Evolutionary conservation across 2,113 vertebrate genomes (phyloP).

Genomic region (Nymphicus hollandicus): DNA sequence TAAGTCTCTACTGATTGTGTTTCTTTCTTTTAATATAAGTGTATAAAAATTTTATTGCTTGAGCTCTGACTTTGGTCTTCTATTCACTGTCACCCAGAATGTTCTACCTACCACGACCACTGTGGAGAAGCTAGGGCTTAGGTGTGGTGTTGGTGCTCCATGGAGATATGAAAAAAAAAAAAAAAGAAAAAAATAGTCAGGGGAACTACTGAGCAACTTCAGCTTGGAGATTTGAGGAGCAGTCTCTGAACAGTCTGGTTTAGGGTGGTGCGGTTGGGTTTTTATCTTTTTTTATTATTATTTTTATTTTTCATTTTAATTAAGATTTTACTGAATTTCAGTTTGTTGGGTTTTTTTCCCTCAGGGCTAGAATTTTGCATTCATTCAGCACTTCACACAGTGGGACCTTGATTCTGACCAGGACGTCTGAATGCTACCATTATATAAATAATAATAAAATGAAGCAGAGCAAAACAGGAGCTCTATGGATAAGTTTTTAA

Average conservation of each 20-base stretch:
- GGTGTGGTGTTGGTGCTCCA: neutral
- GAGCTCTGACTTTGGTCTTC: neutral
- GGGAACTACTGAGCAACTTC: neutral
- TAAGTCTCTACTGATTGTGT: neutral
- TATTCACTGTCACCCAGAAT: neutral
- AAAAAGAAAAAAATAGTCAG: neutral
- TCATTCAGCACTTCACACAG: constrained; percentile 19
- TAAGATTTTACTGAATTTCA: neutral
- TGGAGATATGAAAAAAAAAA: neutral
- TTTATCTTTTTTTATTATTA: neutral
- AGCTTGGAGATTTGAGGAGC: neutral
- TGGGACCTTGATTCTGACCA: constrained; percentile 16
- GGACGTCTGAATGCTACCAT: constrained; percentile 17
- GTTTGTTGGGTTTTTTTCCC: neutral
- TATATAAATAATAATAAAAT: constrained; percentile 51
- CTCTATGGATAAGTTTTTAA: constrained; percentile 13
- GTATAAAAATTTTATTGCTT: neutral
- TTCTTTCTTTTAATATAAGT: neutral
- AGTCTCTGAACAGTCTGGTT: neutral
- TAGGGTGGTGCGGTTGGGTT: neutral
- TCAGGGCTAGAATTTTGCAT: constrained; percentile 3
- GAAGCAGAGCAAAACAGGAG: constrained; percentile 35
- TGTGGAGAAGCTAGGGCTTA: neutral
- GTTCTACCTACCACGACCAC: neutral
- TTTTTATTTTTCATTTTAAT: neutral